phyloP scores from a whole-genome alignment of 2,113 vertebrate species.

The cattle (Bos taurus) region ARS-UCD2.0 NC_037357.1:67805001-67805500 shows the following conservation, averaged over 20 bases:
- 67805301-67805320: not conserved
- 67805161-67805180: not conserved
- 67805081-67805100: not conserved
- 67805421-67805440: not conserved
- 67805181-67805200: not conserved
- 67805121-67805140: not conserved
- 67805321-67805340: constrained; percentile 16
- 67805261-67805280: not conserved
- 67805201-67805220: not conserved
- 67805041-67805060: not conserved
- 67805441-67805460: not conserved
- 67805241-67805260: not conserved
- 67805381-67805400: not conserved
- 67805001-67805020: not conserved
- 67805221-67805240: not conserved
- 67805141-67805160: not conserved
- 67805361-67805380: not conserved
- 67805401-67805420: not conserved
- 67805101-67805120: not conserved
- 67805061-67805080: not conserved
- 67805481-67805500: not conserved
- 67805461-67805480: not conserved
- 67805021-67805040: not conserved
- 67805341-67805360: not conserved
- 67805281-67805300: not conserved